These are phyloP conservation scores for Pogonophryne albipinna DNA, from an alignment of 2,797 vertebrate genomes.

Conservation along the genomic window DNA sequence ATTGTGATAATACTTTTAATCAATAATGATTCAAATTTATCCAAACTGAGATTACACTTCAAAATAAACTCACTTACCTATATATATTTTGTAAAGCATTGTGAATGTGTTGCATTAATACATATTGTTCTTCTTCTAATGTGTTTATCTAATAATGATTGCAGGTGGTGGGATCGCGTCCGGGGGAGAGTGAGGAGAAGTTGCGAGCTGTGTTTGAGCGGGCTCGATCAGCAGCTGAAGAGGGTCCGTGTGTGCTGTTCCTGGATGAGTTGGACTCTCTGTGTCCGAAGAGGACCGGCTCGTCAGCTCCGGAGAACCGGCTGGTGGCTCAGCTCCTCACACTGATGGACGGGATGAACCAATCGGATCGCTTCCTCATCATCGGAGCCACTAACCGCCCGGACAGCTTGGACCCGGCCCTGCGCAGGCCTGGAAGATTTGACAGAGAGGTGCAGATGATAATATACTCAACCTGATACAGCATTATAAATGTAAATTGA, in stretches of 20 bases:
- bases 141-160: background rate
- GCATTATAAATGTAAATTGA: background rate
- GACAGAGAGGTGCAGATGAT: conserved; percentile 90
- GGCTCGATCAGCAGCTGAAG: conserved; percentile 82
- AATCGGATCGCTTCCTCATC: conserved; percentile 84
- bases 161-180: conserved; percentile 89
- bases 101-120: background rate
- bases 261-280: conserved; percentile 95
- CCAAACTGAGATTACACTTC: too few species aligned
- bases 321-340: conserved; percentile 94
- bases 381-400: conserved; percentile 93
- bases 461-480: background rate
- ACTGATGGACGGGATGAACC: conserved; percentile 90
- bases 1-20: too few species aligned
- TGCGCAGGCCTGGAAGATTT: conserved; percentile 94
- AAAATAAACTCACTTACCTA: too few species aligned
- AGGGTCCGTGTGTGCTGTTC: conserved; percentile 90
- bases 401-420: conserved; percentile 90
- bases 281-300: conserved; percentile 87
- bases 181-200: conserved; percentile 94
- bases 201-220: conserved; percentile 87
- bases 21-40: too few species aligned
- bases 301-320: conserved; percentile 87
- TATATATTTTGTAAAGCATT: background rate
- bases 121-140: too few species aligned